Conservation (phyloP, 2,113 vertebrate species). For the Emydocephalus ijimae region DNA sequence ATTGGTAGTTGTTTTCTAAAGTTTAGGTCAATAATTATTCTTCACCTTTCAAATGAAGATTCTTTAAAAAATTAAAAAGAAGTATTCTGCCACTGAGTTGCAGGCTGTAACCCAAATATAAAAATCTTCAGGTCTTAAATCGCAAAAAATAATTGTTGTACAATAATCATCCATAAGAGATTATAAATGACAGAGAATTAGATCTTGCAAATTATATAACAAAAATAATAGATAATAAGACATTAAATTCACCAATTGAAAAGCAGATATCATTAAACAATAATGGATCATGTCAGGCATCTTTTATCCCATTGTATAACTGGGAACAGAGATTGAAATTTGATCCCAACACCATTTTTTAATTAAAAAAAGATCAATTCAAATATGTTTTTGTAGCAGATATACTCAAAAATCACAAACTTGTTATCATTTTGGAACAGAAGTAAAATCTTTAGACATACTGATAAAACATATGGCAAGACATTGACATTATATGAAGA, state of each 20-base stretch:
- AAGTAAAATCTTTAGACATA: not conserved
- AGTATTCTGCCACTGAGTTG: not conserved
- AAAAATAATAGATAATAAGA: not conserved
- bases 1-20: not conserved
- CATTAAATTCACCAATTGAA: not conserved
- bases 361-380: not conserved
- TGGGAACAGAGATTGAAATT: not conserved
- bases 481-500: not conserved
- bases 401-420: not conserved
- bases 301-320: not conserved
- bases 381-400: not conserved
- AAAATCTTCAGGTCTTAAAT: not conserved
- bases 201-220: not conserved
- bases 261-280: not conserved
- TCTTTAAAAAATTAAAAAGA: not conserved
- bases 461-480: not conserved
- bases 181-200: not conserved
- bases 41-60: not conserved
- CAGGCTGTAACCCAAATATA: not conserved
- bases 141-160: not conserved
- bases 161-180: not conserved
- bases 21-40: not conserved
- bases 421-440: constrained; percentile 10
- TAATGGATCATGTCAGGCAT: not conserved
- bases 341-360: not conserved